Evolutionary conservation across 2,797 vertebrate genomes (phyloP), one percentile per base, ranked within the genome.

Genomic region (Sitta carolinensis): DNA sequence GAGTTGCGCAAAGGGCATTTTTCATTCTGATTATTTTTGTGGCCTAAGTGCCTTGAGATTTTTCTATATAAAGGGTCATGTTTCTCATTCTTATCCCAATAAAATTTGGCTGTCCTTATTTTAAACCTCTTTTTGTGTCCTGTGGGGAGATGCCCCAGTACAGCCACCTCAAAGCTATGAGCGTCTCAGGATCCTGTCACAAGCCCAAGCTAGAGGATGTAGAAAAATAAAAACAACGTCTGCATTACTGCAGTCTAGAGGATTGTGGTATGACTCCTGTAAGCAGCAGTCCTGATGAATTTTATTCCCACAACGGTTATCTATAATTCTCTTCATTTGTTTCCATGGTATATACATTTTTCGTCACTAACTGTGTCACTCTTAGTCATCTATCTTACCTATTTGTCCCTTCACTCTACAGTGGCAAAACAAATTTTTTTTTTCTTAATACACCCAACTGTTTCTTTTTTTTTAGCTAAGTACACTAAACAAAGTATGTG

Each of bases 1-100:
- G 8, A 36, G 7, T 5, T 61, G 7, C 27, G 3, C 18, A 20
- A 5, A 30, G 9, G 7, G 1, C 0, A 2, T n/a, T 62, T 36
- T 43, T 64, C 3, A 43, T 72, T 79, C 23, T 22, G n/a, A 20
- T 50, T 50, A 9, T 47, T 87, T 73, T 3, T 20, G 50, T 75
- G 18, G 27, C n/a, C 9, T 58, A 68, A 38, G 36, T n/a, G 5
- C 13, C 26, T 43, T 43, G n/a, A 66, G 3, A 23, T 32, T 76
- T 76, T 72, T 73, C 16, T 61, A 3, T 22, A 2, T 50, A 25
- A 34, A 38, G 15, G 13, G 22, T 40, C 4, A 1, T 2, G 1
- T 67, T 87, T 75, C 23, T 62, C 30, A 34, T 68, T 40, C 38
- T 55, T 48, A 43, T 12, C 10, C 5, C 7, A 40, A 4, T 29